Base-by-base conservation (phyloP, 2,797 vertebrate species). In the Anabacerthia variegaticeps region DNA sequence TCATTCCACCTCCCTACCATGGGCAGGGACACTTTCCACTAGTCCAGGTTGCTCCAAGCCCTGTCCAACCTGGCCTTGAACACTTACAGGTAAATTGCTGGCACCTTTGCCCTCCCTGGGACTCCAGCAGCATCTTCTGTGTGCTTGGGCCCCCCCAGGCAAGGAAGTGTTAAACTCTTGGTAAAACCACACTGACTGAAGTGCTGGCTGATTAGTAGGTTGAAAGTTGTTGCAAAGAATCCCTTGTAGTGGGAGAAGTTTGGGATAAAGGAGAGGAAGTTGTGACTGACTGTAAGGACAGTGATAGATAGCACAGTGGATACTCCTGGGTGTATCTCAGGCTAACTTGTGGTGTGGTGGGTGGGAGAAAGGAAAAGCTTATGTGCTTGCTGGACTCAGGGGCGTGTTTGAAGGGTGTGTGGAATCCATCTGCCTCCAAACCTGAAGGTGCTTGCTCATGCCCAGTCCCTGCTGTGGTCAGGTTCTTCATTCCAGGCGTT, bases 401-500 rank as follows among this genome's bases (percentile, higher is more conserved):
- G 72, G 52, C 14, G 2, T 17, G 32, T 71, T 69, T 67, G 56
- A 41, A 11, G 82, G 72, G 5, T 28, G 10, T 26, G 49, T 7
- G 36, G 91, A 80, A 94, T 92, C 52, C 52, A 6, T 36, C 76
- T 77, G 63, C 72, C 88, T 79, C 37, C 75, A 51, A 32, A 24
- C 17, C n/a, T 52, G 41, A 19, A 65, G 12, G 62, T 20, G 52
- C 76, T 13, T 41, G 61, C 72, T 89, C 68, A 0, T n/a, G 37
- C 86, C 92, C 83, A 74, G 75, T 68, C 90, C 91, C 65, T 67
- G 92, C 39, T 2, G 7, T 72, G 93, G 56, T 52, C 88, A 28
- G n/a, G n/a, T 49, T 88, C 95, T 88, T 93, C 93, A 61, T 91
- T 92, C 90, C 85, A 67, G 54, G 52, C 65, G 89, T 12, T 89